Percentiles rank a stretch among this genome's conserved stretches.
These are phyloP conservation scores for Acanthurus lineatus DNA, from an alignment of 2,797 vertebrate genomes.

Conservation along the genomic window DNA sequence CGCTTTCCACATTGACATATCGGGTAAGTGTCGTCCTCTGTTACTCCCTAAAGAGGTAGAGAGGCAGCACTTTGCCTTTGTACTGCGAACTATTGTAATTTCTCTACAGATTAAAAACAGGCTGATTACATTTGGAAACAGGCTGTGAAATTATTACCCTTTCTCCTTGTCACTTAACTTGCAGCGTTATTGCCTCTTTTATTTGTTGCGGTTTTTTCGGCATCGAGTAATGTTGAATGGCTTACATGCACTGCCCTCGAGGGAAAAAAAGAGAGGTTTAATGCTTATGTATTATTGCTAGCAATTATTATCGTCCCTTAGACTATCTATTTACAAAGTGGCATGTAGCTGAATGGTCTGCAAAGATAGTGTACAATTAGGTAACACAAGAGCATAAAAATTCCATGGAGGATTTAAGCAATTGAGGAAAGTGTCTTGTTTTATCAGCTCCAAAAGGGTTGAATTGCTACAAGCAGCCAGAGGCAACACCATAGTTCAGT, in stretches of 20 bases:
- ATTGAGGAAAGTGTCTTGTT: constrained; percentile 61
- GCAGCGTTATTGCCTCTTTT: not conserved
- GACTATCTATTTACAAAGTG: constrained; percentile 53
- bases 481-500: constrained; percentile 44
- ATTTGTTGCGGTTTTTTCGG: not conserved
- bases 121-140: not conserved
- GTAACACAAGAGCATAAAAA: constrained; percentile 31
- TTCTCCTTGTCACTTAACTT: constrained; percentile 1
- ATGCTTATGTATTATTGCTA: constrained; percentile 42
- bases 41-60: constrained; percentile 25
- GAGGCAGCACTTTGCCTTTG: constrained; percentile 37
- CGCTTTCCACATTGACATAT: constrained; percentile 43
- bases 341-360: constrained; percentile 40
- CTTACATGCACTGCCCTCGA: constrained; percentile 2
- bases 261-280: not conserved
- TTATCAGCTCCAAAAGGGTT: constrained; percentile 49
- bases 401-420: constrained; percentile 35
- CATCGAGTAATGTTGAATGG: constrained; percentile 2
- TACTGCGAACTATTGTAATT: not conserved
- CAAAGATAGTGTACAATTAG: constrained; percentile 29
- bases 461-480: constrained; percentile 38
- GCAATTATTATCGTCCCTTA: constrained; percentile 28
- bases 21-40: constrained; percentile 61
- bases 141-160: not conserved
- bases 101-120: not conserved